Base-by-base conservation (phyloP, 2,113 vertebrate species). In the Toxotes chatareus region DNA sequence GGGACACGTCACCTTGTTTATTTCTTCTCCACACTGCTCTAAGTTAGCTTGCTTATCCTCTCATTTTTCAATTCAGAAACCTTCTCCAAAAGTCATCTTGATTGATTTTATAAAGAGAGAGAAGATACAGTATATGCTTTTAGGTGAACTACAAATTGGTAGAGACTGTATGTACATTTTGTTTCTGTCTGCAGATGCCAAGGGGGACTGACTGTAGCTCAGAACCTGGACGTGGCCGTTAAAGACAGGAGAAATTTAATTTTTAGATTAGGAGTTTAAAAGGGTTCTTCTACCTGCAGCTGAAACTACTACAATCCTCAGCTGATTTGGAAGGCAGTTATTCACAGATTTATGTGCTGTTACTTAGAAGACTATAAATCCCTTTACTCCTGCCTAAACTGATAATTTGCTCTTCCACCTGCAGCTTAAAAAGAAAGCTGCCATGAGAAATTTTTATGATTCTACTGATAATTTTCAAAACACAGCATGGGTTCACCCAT, bases 271-370 rank as follows among this genome's bases (percentile, higher is more conserved):
- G 32, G 17, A 79, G 59, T 66, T 76, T 72, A 73, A 86, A 76
- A 79, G 49, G 27, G 59, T 61, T 84, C 7, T 40, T 59, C 7
- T 74, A 77, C 69, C 80, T 80, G 62, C 61, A 79, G 62, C 64
- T 53, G 63, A 81, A 31, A 87, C 23, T 47, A 49, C 63, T 67
- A 13, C 62, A 82, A 74, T 75, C 56, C 38, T 77, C 65, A 49
- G 8, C 5, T 82, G 73, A 82, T 34, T 83, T 60, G 8, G 60
- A 74, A 77, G 67, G 56, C 74, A 68, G 69, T 78, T 79, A 76
- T 82, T 90, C 72, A 79, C 73, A 74, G 53, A 84, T 60, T 70
- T 34, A 73, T 79, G 46, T 32, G 17, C 23, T 47, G 63, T 73
- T 84, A 70, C 67, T 82, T 66, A 62, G 16, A 46, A 51, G 38